Evolutionary conservation across 2,888 invertebrate genomes (phyloP).

Genomic region (Catonia carolina): DNA sequence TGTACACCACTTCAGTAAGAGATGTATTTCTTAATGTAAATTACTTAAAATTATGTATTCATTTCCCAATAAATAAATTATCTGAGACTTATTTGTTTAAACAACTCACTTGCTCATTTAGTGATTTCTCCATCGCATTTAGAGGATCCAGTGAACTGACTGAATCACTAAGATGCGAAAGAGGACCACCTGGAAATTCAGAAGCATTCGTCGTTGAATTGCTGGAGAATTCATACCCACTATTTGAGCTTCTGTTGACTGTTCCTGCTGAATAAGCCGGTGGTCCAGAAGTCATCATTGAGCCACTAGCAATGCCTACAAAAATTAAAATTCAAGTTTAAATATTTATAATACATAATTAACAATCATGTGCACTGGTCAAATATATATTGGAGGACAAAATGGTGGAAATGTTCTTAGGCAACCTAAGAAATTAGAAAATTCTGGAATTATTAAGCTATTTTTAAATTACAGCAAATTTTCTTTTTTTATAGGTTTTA

Average conservation of each 20-base stretch:
- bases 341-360: not conserved
- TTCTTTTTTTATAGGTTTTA: no score
- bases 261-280: slow-evolving; percentile 42
- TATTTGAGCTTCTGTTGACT: slow-evolving; percentile 35
- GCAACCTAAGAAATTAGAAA: no score
- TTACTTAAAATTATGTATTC: not conserved
- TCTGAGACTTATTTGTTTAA: slow-evolving; percentile 6
- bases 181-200: slow-evolving; percentile 36
- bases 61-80: no score
- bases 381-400: no score
- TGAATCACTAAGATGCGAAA: slow-evolving; percentile 73
- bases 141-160: slow-evolving; percentile 85
- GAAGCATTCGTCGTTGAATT: slow-evolving; percentile 39
- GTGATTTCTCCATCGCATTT: slow-evolving; percentile 88
- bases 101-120: slow-evolving; percentile 72
- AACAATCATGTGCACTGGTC: no score
- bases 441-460: no score
- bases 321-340: not conserved
- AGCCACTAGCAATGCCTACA: slow-evolving; percentile 68
- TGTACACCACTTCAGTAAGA: no score
- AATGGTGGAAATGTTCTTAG: no score
- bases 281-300: slow-evolving; percentile 64
- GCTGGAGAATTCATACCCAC: slow-evolving; percentile 49
- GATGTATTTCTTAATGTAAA: slow-evolving; percentile 4
- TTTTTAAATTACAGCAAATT: no score